Base-by-base conservation (phyloP, 1,140 invertebrate species). In the Lanistes nyassanus region DNA sequence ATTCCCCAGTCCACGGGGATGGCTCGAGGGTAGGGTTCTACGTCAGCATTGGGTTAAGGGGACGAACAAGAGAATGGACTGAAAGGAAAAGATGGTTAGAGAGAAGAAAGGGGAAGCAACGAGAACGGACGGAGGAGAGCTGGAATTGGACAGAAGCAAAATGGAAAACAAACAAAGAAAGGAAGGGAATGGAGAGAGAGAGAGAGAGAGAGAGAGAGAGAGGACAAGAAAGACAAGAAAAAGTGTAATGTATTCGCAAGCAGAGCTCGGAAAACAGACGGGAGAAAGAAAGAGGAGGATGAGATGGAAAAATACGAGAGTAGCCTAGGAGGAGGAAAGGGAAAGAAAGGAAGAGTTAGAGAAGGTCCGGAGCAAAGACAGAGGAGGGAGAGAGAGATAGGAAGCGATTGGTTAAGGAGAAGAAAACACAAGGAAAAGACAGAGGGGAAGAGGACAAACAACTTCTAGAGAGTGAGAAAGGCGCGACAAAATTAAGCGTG, bases 271-370 rank as follows among this genome's bases (percentile, higher is more conserved):
- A 55, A 55, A n/a, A 55, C 13, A n/a, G n/a, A 55, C 13, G 13
- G n/a, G 13, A n/a, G 53, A 13, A 13, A 55, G n/a, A n/a, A 55
- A n/a, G 53, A 16, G 13, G n/a, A 55, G n/a, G n/a, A n/a, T 16
- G 13, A 55, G 53, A 13, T 16, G n/a, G 13, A n/a, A 55, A 55
- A n/a, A 13, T 55, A 55, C 53, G 13, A n/a, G n/a, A 55, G 53
- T 55, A 55, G 53, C 53, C 13, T 55, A 55, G n/a, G 53, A 55
- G n/a, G 53, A 55, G n/a, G 53, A 55, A 55, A n/a, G n/a, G n/a
- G 53, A 55, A 55, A n/a, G n/a, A n/a, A 55, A 55, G 53, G n/a
- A 55, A n/a, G n/a, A 55, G 53, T 16, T 16, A n/a, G n/a, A 55
- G 53, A 55, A 55, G 53, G 53, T 16, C 13, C 13, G n/a, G n/a